phyloP scores from a whole-genome alignment of 2,888 invertebrate species.

The Eupithecia tripunctaria region DNA sequence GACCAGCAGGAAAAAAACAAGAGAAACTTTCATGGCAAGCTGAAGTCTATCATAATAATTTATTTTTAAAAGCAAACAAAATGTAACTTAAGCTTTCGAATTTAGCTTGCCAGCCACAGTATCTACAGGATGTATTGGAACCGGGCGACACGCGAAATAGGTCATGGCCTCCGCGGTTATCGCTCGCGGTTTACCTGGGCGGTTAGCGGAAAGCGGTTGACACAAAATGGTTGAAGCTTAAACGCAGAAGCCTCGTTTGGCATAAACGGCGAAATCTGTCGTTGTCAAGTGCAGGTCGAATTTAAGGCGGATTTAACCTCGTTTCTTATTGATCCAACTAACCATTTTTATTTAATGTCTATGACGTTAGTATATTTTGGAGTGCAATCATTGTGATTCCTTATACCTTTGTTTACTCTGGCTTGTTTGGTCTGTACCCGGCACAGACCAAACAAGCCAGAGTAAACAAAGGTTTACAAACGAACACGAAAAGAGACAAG shows the following conservation, averaged over 20 bases:
- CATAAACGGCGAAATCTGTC: not conserved
- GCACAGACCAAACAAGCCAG: no score
- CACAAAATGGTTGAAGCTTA: conserved; percentile 3
- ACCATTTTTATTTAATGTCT: not conserved
- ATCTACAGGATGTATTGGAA: conserved; percentile 56
- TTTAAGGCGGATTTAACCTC: not conserved
- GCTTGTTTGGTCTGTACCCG: no score
- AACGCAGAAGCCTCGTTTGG: not conserved
- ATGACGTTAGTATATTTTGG: not conserved
- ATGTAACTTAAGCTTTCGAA: not conserved
- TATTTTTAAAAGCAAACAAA: not conserved
- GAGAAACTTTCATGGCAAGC: not conserved
- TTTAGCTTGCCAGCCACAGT: not conserved
- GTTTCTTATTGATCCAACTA: not conserved
- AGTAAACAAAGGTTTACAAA: no score
- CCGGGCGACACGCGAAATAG: conserved; percentile 66
- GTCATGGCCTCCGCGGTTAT: conserved; percentile 67
- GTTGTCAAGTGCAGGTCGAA: not conserved
- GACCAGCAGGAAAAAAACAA: not conserved
- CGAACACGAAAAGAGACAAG: no score
- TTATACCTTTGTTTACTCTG: no score
- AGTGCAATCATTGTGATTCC: not conserved
- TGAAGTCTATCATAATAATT: not conserved
- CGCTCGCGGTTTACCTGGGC: conserved; percentile 37
- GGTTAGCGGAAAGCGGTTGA: conserved; percentile 28